These are phyloP conservation scores for Periparus ater DNA, from an alignment of 2,797 vertebrate genomes.

Conservation along the genomic window DNA sequence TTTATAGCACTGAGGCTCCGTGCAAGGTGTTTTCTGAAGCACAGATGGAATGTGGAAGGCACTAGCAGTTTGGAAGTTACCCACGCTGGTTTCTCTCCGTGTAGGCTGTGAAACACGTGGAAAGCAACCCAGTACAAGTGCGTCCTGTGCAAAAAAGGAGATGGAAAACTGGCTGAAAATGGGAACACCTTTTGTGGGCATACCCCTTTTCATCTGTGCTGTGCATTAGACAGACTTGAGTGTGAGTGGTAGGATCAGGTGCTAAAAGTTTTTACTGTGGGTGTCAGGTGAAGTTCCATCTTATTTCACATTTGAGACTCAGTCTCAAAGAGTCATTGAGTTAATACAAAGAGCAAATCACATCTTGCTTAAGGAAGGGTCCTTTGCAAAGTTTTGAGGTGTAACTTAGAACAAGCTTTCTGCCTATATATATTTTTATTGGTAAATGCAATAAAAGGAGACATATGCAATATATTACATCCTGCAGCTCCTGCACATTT, in stretches of 20 bases:
- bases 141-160: neutral
- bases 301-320: neutral
- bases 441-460: neutral
- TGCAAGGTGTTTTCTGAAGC: fast-evolving
- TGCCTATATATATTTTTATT: neutral
- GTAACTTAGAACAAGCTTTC: neutral
- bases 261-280: neutral
- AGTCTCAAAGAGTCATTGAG: neutral
- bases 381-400: neutral
- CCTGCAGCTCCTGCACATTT: neutral
- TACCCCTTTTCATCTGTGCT: neutral
- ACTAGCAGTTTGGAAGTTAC: neutral
- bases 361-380: neutral
- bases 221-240: neutral
- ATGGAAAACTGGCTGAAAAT: neutral
- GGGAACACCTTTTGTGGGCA: neutral
- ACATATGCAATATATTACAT: neutral
- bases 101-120: neutral
- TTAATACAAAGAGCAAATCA: neutral
- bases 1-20: neutral
- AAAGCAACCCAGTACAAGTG: neutral
- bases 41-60: neutral
- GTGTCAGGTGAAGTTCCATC: neutral
- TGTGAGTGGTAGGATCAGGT: neutral
- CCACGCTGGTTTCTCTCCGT: neutral